phyloP scores from a whole-genome alignment of 2,888 invertebrate species.

The Heliconius hortense region DNA sequence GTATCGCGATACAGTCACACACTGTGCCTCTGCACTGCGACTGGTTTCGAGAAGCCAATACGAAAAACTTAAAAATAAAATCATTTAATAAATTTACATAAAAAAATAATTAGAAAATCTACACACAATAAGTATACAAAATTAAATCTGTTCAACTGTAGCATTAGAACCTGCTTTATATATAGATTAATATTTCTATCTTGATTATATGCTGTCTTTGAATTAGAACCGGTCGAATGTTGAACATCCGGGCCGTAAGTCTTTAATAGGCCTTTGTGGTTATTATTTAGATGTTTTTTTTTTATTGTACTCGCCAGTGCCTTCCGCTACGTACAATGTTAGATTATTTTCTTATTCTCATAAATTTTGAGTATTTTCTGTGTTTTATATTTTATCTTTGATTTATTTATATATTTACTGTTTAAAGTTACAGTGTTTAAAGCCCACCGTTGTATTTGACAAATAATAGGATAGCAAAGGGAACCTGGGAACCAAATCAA shows the following conservation, averaged over 20 bases:
- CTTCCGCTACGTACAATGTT: not conserved
- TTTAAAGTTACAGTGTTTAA: no score
- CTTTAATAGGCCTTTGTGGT: constrained; percentile 60
- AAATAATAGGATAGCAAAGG: no score
- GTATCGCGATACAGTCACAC: no score
- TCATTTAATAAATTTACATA: no score
- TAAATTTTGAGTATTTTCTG: not conserved
- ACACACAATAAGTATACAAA: not conserved
- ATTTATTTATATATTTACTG: not conserved
- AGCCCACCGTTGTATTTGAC: no score
- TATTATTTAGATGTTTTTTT: constrained; percentile 64
- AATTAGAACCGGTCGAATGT: constrained; percentile 68
- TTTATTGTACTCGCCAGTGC: constrained; percentile 54
- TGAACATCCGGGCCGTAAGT: constrained; percentile 69
- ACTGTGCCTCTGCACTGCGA: no score
- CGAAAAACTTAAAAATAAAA: no score
- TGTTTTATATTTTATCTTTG: not conserved
- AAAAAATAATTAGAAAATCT: not conserved
- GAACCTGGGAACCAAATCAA: no score
- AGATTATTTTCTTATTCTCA: not conserved
- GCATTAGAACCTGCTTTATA: not conserved
- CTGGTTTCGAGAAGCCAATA: no score
- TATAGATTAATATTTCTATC: constrained; percentile 3
- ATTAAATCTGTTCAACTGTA: not conserved
- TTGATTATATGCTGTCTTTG: constrained; percentile 15